Evolutionary conservation across 1,140 invertebrate species (phyloP).

Genomic region (Temnothorax nylanderi): DNA sequence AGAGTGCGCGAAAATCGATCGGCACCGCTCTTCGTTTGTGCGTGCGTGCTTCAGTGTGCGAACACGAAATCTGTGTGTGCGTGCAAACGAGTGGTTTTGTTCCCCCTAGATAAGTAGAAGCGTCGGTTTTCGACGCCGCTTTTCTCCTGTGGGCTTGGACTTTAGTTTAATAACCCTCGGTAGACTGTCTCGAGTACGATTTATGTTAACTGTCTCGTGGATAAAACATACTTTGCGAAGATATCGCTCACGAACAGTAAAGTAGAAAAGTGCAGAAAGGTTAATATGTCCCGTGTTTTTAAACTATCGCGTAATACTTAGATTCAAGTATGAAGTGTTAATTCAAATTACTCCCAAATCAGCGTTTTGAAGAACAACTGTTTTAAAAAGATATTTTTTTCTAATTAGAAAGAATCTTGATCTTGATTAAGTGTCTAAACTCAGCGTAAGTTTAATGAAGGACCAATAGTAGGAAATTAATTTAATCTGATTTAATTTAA

Average conservation of each 20-base stretch:
- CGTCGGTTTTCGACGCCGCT: constrained; percentile 26
- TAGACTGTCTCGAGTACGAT: neutral
- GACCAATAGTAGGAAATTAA: neutral
- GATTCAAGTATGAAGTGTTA: neutral
- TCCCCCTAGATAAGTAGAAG: constrained; percentile 38
- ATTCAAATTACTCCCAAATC: neutral
- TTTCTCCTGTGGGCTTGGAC: neutral
- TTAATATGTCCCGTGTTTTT: neutral
- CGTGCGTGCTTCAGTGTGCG: neutral
- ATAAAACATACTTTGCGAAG: neutral
- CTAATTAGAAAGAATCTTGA: neutral
- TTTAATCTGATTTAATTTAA: neutral
- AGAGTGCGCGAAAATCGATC: constrained; percentile 33
- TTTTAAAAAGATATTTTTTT: neutral
- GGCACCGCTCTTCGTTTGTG: constrained; percentile 6
- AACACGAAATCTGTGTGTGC: neutral
- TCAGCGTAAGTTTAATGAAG: neutral
- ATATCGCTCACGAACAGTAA: neutral
- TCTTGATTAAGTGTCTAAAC: neutral
- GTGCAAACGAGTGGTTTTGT: constrained; percentile 34
- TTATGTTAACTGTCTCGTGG: constrained; percentile 27
- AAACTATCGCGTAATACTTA: neutral
- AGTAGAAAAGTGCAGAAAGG: neutral
- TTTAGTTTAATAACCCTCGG: constrained; percentile 6
- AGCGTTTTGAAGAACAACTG: neutral